Percentiles rank a stretch among this genome's conserved stretches.
phyloP scores from a whole-genome alignment of 1,140 invertebrate genomes.

The Papilio helenus region DNA sequence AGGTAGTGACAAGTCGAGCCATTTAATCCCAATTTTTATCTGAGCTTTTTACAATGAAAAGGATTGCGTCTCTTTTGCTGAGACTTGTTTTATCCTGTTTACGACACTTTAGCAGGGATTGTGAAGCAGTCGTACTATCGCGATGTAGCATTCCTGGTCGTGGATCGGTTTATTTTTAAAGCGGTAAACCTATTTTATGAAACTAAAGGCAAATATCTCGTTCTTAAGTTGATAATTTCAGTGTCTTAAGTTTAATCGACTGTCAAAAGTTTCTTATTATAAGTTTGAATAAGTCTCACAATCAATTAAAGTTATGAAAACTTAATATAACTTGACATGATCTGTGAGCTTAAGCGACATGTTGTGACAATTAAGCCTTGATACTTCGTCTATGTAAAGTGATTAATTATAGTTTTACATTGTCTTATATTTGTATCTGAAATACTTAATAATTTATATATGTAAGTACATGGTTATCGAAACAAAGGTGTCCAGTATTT shows the following conservation, averaged over 20 bases:
- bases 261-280: constrained; percentile 9
- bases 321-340: background rate
- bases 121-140: background rate
- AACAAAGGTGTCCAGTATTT: too few species aligned
- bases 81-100: constrained; percentile 3
- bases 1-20: background rate
- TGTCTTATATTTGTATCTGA: too few species aligned
- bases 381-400: background rate
- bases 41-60: background rate
- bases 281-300: background rate
- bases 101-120: background rate
- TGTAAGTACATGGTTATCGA: too few species aligned
- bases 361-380: background rate
- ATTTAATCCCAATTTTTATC: background rate
- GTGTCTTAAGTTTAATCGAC: background rate
- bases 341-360: background rate
- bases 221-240: background rate
- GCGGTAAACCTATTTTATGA: background rate
- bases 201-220: background rate
- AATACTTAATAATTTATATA: too few species aligned
- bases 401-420: background rate
- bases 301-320: background rate
- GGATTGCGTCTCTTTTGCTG: background rate
- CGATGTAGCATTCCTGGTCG: too few species aligned
- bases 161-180: too few species aligned